Percentiles rank a stretch among this genome's conserved stretches.
These are phyloP conservation scores for Ormyrus nitidulus DNA, from an alignment of 2,888 invertebrate genomes.

Conservation along the genomic window DNA sequence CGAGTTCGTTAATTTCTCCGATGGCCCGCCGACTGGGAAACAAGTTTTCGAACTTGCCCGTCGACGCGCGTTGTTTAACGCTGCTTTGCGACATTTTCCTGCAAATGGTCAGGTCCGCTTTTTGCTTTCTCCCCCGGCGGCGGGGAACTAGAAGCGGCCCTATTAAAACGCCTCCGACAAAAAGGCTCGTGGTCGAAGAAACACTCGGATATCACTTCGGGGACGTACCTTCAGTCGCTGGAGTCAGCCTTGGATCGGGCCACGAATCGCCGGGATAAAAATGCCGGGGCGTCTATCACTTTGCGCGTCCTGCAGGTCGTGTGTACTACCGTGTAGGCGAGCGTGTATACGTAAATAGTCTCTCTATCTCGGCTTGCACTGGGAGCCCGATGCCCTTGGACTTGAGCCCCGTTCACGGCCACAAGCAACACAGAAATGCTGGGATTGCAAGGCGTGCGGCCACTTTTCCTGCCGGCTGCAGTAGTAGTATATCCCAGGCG, in stretches of 20 bases:
- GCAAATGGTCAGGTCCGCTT: too few species aligned
- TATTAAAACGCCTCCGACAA: too few species aligned
- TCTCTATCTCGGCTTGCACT: slow-evolving; percentile 57
- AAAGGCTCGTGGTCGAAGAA: too few species aligned
- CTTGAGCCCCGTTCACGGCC: slow-evolving; percentile 74
- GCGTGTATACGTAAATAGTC: slow-evolving; percentile 13
- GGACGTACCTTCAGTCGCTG: slow-evolving; percentile 24
- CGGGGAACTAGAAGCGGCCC: too few species aligned
- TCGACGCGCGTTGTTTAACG: slow-evolving; percentile 19
- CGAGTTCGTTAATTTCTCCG: slow-evolving; percentile 53
- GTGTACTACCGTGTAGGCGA: background rate
- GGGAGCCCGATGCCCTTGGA: slow-evolving; percentile 70
- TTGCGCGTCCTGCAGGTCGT: slow-evolving; percentile 2
- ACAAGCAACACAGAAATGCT: slow-evolving; percentile 74
- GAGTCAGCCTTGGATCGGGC: background rate
- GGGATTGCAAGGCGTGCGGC: slow-evolving; percentile 72
- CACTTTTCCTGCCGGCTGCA: slow-evolving; percentile 70
- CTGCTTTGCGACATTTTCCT: slow-evolving; percentile 28
- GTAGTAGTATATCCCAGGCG: slow-evolving; percentile 28
- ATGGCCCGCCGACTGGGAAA: slow-evolving; percentile 33
- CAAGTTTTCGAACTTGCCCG: slow-evolving; percentile 49
- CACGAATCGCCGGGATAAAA: background rate
- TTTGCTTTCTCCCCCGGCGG: background rate
- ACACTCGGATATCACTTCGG: too few species aligned
- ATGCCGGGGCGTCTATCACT: background rate